A percentile compares a stretch with the other conserved stretches of the same genome.
phyloP scores from a whole-genome alignment of 2,888 invertebrate species.

The Leptura quadrifasciata region DNA sequence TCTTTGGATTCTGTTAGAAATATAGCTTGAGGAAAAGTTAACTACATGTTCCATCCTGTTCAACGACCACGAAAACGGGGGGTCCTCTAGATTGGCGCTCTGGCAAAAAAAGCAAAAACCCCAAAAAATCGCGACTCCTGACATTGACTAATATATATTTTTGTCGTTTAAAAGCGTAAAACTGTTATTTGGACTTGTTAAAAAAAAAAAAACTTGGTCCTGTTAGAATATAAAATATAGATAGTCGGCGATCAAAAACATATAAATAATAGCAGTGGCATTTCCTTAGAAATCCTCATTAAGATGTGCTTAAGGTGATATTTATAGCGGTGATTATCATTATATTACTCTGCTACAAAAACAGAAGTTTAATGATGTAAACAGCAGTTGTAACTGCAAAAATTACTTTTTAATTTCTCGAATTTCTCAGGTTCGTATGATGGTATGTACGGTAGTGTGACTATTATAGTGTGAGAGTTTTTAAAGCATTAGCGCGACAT shows the following conservation, averaged over 20 bases:
- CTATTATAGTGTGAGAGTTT: constrained; percentile 1
- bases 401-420: constrained; percentile 23
- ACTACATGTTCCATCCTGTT: no score
- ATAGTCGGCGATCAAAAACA: no score
- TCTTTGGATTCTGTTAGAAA: no score
- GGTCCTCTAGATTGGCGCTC: no score
- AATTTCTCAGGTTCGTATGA: background rate
- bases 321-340: constrained; percentile 14
- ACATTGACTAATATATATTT: no score
- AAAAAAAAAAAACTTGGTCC: no score
- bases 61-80: no score
- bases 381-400: constrained; percentile 21
- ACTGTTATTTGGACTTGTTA: no score
- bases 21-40: no score
- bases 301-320: background rate
- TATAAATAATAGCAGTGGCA: background rate
- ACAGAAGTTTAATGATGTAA: constrained; percentile 23
- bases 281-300: constrained; percentile 1
- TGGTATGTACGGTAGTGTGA: background rate
- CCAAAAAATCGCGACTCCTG: background rate
- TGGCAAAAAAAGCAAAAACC: no score
- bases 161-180: no score
- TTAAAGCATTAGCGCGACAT: background rate
- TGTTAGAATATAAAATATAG: no score
- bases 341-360: constrained; percentile 19